These are phyloP conservation scores for Smithornis capensis DNA, from an alignment of 2,113 vertebrate species.

Conservation along the genomic window DNA sequence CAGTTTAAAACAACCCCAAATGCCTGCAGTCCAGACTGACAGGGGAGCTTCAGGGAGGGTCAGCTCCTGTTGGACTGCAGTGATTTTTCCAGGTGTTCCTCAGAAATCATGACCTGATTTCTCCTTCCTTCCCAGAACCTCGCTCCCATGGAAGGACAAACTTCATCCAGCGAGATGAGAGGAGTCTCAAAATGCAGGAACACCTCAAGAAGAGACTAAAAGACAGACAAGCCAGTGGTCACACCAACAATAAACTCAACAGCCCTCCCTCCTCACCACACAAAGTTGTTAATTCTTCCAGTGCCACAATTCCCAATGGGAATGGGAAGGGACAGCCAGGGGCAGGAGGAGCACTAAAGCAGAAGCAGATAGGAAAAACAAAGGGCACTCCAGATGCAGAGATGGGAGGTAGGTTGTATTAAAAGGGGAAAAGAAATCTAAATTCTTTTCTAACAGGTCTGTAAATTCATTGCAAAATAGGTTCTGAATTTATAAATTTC, in stretches of 20 bases:
- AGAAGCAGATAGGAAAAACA: slow-evolving; percentile 70
- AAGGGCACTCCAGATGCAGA: slow-evolving; percentile 60
- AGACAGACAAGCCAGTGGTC: slow-evolving; percentile 68
- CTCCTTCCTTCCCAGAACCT: slow-evolving; percentile 57
- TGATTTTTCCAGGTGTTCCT: neutral
- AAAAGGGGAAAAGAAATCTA: neutral
- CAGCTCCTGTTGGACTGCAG: neutral
- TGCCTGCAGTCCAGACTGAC: neutral
- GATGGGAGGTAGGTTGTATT: slow-evolving; percentile 61
- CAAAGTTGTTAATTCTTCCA: slow-evolving; percentile 57
- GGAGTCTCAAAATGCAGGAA: slow-evolving; percentile 76
- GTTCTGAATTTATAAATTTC: neutral
- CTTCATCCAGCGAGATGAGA: slow-evolving; percentile 75
- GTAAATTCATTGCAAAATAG: neutral
- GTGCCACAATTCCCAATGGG: slow-evolving; percentile 55
- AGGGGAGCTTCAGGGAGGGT: neutral
- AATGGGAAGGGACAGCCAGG: slow-evolving; percentile 68
- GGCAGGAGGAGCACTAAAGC: slow-evolving; percentile 58
- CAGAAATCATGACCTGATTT: neutral
- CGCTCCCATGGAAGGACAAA: slow-evolving; percentile 73
- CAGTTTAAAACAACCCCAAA: neutral
- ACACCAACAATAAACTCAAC: slow-evolving; percentile 66
- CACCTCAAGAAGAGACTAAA: slow-evolving; percentile 78
- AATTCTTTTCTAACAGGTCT: neutral
- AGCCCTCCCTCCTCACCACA: slow-evolving; percentile 73